Percentiles rank a stretch among this genome's conserved stretches.
Conservation (phyloP, 2,113 vertebrate species). For the Sphaerodactylus townsendi region DNA sequence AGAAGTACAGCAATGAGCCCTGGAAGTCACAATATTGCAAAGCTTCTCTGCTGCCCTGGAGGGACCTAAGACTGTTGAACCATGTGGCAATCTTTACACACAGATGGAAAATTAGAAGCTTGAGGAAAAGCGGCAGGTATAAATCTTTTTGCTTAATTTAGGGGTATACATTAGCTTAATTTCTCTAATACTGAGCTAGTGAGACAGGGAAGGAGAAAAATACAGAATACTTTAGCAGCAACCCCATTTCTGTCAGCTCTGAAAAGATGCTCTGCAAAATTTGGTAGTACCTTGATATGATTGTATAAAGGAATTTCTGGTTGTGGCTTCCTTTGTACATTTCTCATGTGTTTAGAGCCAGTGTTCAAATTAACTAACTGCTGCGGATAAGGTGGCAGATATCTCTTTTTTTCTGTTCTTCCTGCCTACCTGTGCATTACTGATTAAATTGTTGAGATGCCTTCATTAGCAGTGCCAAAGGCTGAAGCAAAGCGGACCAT, state of each 20-base stretch:
- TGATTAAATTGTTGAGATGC: slow-evolving; percentile 53
- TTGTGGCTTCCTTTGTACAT: neutral
- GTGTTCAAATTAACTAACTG: slow-evolving; percentile 18
- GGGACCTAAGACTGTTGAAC: slow-evolving; percentile 1
- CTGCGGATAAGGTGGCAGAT: slow-evolving; percentile 23
- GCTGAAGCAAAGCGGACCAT: slow-evolving; percentile 42
- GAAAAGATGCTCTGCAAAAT: slow-evolving; percentile 19
- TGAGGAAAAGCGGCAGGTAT: slow-evolving; percentile 37
- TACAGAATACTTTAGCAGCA: slow-evolving; percentile 15
- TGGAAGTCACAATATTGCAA: slow-evolving; percentile 3
- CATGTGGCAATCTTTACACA: neutral
- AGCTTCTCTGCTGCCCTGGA: neutral
- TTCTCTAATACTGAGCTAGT: slow-evolving; percentile 53
- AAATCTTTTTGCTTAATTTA: slow-evolving; percentile 55
- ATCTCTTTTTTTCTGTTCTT: neutral
- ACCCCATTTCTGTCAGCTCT: slow-evolving; percentile 46
- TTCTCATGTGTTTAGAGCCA: neutral
- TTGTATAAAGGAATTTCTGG: neutral
- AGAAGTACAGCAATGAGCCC: neutral
- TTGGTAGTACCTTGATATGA: neutral
- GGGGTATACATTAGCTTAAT: slow-evolving; percentile 23
- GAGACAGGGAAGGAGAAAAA: neutral
- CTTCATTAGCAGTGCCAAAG: slow-evolving; percentile 57
- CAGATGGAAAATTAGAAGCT: neutral
- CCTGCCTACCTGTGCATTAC: neutral